Base-by-base conservation (phyloP, 1,140 invertebrate genomes). In the Eubasilissa regina region DNA sequence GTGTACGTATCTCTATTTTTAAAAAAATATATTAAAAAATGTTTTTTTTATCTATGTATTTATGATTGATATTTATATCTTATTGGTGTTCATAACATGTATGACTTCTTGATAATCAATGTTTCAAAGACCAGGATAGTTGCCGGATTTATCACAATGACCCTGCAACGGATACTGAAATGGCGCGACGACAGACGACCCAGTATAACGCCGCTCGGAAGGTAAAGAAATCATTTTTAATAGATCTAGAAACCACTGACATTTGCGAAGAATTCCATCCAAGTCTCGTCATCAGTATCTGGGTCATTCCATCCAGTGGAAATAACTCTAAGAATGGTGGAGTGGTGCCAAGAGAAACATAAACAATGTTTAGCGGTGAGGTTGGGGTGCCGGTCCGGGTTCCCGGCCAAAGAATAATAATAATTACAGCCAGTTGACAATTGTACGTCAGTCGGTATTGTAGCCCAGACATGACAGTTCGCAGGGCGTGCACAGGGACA, bases 361-460 rank as follows among this genome's bases (percentile, higher is more conserved):
- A 58, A 58, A 58, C 55, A 58, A 58, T 58, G 17, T 12, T 15
- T 15, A 8, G 13, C 12, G 55, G 35, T 25, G 25, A 13, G 60
- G 60, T 64, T 64, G 60, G 19, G 60, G 17, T 58, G 15, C 25
- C 1, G 48, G 48, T 51, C 9, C 11, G 48, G n/a, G 1, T 51
- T 15, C n/a, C 48, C 11, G n/a, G 48, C 48, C 48, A 35, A 64
- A 21, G 55, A 58, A 58, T 58, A 58, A 58, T 58, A 25, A 64
- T 64, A 25, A 64, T 64, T n/a, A 64, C 60, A 13, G 25, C 25
- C 60, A 21, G 60, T 35, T 64, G 60, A 43, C 60, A 64, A 64
- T 64, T 43, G 19, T 64, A 12, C 19, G 35, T 64, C 25, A 21
- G 21, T 19, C 25, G 58, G 56, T 35, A 62, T 62, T 64, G 60